These are phyloP conservation scores for Malacosoma neustria DNA, from an alignment of 2,888 invertebrate genomes.

Conservation along the genomic window DNA sequence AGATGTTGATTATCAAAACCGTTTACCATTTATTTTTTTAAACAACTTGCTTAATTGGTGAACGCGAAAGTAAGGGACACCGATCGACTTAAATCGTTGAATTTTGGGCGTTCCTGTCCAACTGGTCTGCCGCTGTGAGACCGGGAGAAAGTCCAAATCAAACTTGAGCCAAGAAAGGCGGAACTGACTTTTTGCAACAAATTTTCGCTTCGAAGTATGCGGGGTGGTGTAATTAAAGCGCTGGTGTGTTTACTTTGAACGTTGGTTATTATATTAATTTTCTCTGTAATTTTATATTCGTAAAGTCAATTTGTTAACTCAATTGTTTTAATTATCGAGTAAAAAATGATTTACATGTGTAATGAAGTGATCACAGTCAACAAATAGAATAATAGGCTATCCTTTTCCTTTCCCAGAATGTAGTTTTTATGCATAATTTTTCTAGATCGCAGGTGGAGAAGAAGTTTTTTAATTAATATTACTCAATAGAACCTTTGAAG, in stretches of 20 bases:
- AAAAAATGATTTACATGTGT: too few relatives aligned
- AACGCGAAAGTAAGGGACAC: constrained; percentile 54
- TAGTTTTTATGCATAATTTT: too few relatives aligned
- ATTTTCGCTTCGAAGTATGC: constrained; percentile 55
- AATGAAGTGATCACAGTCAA: too few relatives aligned
- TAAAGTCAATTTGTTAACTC: too few relatives aligned
- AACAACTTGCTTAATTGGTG: constrained; percentile 39
- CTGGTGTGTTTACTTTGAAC: constrained; percentile 22
- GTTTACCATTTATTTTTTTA: not conserved
- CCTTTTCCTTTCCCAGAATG: too few relatives aligned
- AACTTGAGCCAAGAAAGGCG: constrained; percentile 29
- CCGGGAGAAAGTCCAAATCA: constrained; percentile 56
- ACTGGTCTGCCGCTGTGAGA: constrained; percentile 58
- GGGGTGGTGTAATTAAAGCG: constrained; percentile 47
- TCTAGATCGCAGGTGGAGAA: too few relatives aligned
- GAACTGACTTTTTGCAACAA: constrained; percentile 41
- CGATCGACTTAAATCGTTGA: constrained; percentile 56
- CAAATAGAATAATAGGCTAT: too few relatives aligned
- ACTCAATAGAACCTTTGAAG: too few relatives aligned
- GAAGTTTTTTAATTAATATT: too few relatives aligned
- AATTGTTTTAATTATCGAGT: too few relatives aligned
- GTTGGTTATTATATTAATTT: not conserved
- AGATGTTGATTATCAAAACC: not conserved
- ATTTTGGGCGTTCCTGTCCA: constrained; percentile 64
- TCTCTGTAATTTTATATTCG: too few relatives aligned